Percentiles rank a stretch among this genome's conserved stretches.
Conservation (phyloP, 2,888 invertebrate species). For the Andrena hattorfiana region DNA sequence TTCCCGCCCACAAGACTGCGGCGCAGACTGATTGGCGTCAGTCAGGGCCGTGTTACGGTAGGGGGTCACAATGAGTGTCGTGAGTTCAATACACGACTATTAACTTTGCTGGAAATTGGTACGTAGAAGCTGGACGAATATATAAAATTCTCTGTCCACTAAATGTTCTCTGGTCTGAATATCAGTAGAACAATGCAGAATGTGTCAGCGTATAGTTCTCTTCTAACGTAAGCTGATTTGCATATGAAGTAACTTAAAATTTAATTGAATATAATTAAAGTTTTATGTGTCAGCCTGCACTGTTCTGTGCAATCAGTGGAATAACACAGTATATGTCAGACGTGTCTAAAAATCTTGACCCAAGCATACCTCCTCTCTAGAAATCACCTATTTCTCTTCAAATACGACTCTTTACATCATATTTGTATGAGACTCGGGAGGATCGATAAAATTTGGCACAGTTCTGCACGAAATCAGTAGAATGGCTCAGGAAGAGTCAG, state of each 20-base stretch:
- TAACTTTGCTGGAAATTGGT: not conserved
- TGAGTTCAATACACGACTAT: not conserved
- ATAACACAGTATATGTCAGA: not conserved
- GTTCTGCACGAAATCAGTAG: not conserved
- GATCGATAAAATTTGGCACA: not conserved
- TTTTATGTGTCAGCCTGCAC: not conserved
- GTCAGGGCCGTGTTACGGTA: conserved; percentile 60
- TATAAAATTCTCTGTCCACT: too few relatives aligned
- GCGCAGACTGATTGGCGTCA: conserved; percentile 71
- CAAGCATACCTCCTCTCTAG: not conserved
- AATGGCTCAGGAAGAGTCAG: not conserved
- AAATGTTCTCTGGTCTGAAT: too few relatives aligned
- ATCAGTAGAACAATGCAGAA: too few relatives aligned
- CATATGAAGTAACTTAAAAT: not conserved
- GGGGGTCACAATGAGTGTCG: conserved; percentile 28
- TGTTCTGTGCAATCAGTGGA: conserved; percentile 6
- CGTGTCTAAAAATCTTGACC: not conserved
- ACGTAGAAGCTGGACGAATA: not conserved
- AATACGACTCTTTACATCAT: not conserved
- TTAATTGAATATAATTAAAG: not conserved
- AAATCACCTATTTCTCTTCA: not conserved
- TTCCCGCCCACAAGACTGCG: conserved; percentile 69
- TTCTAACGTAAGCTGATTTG: not conserved
- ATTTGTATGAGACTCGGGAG: not conserved
- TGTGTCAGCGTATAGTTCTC: not conserved